Base-by-base conservation (phyloP, 2,888 invertebrate species). In the Drosophila acutilabella region DNA sequence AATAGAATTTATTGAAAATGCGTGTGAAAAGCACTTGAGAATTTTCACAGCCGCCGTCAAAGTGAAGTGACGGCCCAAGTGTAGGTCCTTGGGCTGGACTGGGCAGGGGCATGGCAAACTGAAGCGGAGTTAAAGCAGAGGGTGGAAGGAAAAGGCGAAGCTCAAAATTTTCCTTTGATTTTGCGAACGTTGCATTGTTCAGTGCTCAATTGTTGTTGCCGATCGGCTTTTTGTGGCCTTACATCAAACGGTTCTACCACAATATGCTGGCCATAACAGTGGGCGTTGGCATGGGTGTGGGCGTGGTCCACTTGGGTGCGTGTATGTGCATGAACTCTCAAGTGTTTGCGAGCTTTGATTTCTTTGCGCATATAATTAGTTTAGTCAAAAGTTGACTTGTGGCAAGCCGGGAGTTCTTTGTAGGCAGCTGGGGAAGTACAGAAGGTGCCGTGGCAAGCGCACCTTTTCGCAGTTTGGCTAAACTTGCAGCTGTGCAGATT, bases 311-410 rank as follows among this genome's bases (percentile, higher is more conserved):
- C 81, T 82, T 72, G 71, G 66, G 66, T 62, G 78, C 79, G 81
- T 84, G 73, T 75, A 64, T 72, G 59, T 70, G 82, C 72, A 74
- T 78, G 73, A 81, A 54, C 50, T 56, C 64, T 82, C 64, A 54
- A 82, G 81, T 73, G 62, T 26, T 47, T 54, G 18, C 44, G 16
- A 36, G 72, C 87, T 70, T 81, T 87, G 79, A 84, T 87, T 81
- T 74, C 79, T 72, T 71, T 74, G 61, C 70, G 60, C 73, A 67
- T 70, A 71, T 81, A 87, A 83, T 83, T 83, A 85, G 83, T 81
- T 85, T 81, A 85, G 84, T 82, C 87, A 81, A 48, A 79, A 81
- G 66, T 73, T 76, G 59, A 64, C 30, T 75, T 60, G 57, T 51
- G 65, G 52, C 51, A 68, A 51, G 52, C 47, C 44, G 64, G 58